Evolutionary conservation across 37 sponge, comb jelly and placozoan species (phyloP).

Genomic region (Geodia barretti): DNA sequence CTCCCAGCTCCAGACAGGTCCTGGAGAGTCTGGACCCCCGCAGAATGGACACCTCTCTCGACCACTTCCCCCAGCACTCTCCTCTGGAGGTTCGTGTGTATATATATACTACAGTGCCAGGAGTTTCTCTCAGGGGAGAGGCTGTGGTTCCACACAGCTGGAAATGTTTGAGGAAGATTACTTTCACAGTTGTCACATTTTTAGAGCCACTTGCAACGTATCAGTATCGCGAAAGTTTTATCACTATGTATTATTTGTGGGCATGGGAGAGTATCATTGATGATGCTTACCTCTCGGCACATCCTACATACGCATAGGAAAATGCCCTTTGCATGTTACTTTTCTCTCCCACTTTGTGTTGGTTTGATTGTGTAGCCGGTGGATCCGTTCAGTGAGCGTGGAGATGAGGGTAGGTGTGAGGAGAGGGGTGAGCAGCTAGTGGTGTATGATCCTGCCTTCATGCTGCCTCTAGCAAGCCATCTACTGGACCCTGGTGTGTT

Average conservation of each 20-base stretch:
- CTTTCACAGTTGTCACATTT: no score
- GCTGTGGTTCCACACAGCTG: no score
- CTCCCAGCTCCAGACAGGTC: slow-evolving; percentile 33
- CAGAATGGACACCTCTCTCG: not conserved
- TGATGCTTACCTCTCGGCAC: no score
- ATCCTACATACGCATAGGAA: no score
- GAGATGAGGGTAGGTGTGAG: not conserved
- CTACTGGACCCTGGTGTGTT: slow-evolving; percentile 60
- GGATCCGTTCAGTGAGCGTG: slow-evolving; percentile 15
- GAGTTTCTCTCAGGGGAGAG: no score
- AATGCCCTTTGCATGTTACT: not conserved
- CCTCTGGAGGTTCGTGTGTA: slow-evolving; percentile 48
- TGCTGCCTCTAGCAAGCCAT: slow-evolving; percentile 72
- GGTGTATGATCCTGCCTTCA: slow-evolving; percentile 74
- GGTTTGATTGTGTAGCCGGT: slow-evolving; percentile 36
- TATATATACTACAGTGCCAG: no score
- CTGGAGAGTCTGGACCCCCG: slow-evolving; percentile 17
- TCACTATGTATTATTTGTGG: not conserved
- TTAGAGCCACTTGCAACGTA: no score
- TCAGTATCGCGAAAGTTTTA: no score
- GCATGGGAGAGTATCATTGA: no score
- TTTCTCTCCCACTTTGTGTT: not conserved
- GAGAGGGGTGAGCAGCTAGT: not conserved
- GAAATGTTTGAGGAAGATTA: no score
- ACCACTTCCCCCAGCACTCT: slow-evolving; percentile 14